These are phyloP conservation scores for Crotalus viridis DNA, from an alignment of 2,113 vertebrate species.

Conservation along the genomic window DNA sequence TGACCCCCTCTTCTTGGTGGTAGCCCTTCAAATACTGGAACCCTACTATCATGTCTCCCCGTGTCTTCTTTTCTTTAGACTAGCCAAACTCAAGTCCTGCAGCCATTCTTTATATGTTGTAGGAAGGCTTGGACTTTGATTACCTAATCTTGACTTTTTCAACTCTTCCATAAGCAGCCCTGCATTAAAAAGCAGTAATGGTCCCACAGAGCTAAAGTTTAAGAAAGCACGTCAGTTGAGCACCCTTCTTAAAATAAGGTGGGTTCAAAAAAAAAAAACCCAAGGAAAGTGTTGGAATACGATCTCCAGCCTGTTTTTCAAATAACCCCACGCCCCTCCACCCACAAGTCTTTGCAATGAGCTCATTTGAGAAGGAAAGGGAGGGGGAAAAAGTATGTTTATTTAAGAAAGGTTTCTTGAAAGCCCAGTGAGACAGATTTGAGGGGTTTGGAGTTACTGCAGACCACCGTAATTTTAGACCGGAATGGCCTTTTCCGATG, in stretches of 20 bases:
- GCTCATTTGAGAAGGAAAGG: slow-evolving; percentile 52
- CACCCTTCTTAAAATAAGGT: background rate
- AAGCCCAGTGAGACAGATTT: slow-evolving; percentile 27
- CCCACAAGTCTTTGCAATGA: slow-evolving; percentile 24
- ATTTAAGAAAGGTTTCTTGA: slow-evolving; percentile 55
- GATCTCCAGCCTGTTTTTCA: slow-evolving; percentile 5
- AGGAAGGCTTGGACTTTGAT: background rate
- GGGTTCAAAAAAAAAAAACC: background rate
- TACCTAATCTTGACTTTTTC: background rate
- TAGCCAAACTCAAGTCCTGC: no score
- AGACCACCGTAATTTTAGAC: background rate
- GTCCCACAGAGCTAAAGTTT: background rate
- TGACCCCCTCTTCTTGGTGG: no score
- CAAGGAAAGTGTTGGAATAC: slow-evolving; percentile 43
- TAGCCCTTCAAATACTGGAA: no score
- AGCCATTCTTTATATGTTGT: background rate
- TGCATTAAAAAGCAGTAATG: background rate
- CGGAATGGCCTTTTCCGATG: slow-evolving; percentile 20
- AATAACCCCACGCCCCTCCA: no score
- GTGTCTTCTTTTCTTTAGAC: no score
- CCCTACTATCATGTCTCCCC: no score
- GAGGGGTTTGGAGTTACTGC: slow-evolving; percentile 25
- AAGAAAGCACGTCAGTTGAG: background rate
- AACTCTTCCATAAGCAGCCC: background rate
- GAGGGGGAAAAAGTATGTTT: slow-evolving; percentile 44